phyloP scores from a whole-genome alignment of 2,797 vertebrate species.

The Schizopygopsis pylzovi region DNA sequence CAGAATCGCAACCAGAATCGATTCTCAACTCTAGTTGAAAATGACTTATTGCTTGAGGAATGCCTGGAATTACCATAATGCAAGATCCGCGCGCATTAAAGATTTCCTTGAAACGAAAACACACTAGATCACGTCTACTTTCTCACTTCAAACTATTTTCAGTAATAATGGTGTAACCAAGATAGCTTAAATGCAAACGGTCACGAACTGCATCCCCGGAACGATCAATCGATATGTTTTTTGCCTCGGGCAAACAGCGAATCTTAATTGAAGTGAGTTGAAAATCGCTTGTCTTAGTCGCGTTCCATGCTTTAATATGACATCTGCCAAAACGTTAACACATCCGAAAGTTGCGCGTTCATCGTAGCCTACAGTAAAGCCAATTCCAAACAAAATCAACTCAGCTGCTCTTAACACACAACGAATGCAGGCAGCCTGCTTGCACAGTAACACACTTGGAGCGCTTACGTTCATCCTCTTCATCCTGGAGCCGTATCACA shows the following conservation, averaged over 20 bases:
- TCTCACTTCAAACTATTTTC: slow-evolving; percentile 1
- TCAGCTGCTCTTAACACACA: slow-evolving; percentile 66
- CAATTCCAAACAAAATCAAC: slow-evolving; percentile 53
- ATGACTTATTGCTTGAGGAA: slow-evolving; percentile 7
- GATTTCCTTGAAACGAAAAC: neutral
- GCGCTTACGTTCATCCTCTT: slow-evolving; percentile 84
- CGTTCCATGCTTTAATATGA: neutral
- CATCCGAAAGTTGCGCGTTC: slow-evolving; percentile 27
- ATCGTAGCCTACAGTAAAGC: slow-evolving; percentile 4
- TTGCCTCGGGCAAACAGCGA: slow-evolving; percentile 8
- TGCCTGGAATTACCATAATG: neutral
- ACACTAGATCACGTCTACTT: neutral
- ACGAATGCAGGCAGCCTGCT: slow-evolving; percentile 32
- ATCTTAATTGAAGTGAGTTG: neutral
- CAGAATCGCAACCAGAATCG: neutral
- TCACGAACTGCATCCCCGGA: slow-evolving; percentile 22
- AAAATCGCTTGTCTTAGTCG: slow-evolving; percentile 1
- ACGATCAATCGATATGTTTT: slow-evolving; percentile 9
- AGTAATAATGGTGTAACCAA: neutral
- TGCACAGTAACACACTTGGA: slow-evolving; percentile 62
- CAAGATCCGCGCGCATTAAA: neutral
- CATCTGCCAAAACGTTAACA: neutral
- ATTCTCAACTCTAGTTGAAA: slow-evolving; percentile 1
- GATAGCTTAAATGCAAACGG: slow-evolving; percentile 6
- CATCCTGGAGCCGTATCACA: slow-evolving; percentile 71